Evolutionary conservation across 2,888 invertebrate species (phyloP), one percentile per base, ranked within the genome.

Genomic region (Drosophila paranaensis): DNA sequence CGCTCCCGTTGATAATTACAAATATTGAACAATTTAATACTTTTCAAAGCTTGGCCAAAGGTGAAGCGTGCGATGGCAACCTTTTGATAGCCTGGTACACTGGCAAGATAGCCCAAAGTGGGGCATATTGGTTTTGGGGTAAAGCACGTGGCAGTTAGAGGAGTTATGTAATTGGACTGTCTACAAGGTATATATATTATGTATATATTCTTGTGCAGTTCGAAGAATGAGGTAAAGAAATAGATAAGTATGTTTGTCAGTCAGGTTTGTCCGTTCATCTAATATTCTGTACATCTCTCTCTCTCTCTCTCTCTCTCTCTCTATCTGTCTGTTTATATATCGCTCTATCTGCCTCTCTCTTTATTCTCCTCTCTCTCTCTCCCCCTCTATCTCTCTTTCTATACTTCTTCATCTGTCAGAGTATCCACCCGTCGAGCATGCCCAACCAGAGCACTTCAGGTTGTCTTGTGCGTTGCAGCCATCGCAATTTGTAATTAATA

Each of bases 401-500:
- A 3, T 6, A 46, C 8, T 14, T 46, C 13, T 8, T 6, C 45
- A 13, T 25, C 46, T 4, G 6, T n/a, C 27, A 5, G 48, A 11
- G n/a, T 48, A 16, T 11, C 6, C n/a, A 30, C 6, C 0, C 9
- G 30, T 30, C 48, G n/a, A 10, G 30, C 30, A 30, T 9, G 8
- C 10, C 10, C 10, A 10, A 9, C 25, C 27, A 14, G 8, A 27
- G 14, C 8, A 14, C 14, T 27, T 9, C 0, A 3, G 5, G 6
- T 5, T n/a, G 30, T 10, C 30, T 48, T 46, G 14, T 25, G 1
- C 3, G 20, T 37, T 10, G 3, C 25, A 37, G 2, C 9, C 37
- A 37, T 14, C 25, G 51, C 37, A 37, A 53, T 37, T 53, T 53
- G 37, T 37, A 53, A 53, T 37, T 53, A 53, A 53, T 53, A 37